These are phyloP conservation scores for Caligus rogercresseyi DNA, from an alignment of 1,140 invertebrate species.

Conservation along the genomic window DNA sequence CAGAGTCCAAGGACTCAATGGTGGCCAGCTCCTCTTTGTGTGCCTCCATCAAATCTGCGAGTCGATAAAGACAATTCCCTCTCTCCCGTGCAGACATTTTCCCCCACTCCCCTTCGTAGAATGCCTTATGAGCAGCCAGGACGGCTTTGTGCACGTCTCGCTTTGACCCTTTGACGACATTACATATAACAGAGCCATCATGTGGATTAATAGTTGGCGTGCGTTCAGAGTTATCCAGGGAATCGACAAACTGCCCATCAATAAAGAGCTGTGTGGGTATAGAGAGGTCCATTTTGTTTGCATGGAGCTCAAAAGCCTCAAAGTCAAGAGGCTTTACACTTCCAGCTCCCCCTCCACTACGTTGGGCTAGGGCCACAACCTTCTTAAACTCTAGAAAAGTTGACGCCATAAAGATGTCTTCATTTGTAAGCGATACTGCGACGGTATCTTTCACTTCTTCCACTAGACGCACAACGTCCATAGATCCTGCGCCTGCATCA, in stretches of 20 bases:
- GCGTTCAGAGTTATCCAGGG: slow-evolving; percentile 42
- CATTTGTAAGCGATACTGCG: slow-evolving; percentile 57
- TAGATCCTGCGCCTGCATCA: slow-evolving; percentile 70
- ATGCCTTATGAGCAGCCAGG: slow-evolving; percentile 61
- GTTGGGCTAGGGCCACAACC: slow-evolving; percentile 43
- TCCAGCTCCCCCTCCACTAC: slow-evolving; percentile 35
- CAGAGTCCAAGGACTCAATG: slow-evolving; percentile 75
- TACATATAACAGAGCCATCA: slow-evolving; percentile 59
- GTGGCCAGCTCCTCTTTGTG: slow-evolving; percentile 86
- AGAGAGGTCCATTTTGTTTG: slow-evolving; percentile 62
- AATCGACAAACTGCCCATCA: slow-evolving; percentile 22
- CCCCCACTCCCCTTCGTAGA: slow-evolving; percentile 70
- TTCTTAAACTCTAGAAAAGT: slow-evolving; percentile 29
- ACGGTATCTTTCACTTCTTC: slow-evolving; percentile 50
- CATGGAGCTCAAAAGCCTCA: slow-evolving; percentile 50
- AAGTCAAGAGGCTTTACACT: slow-evolving; percentile 38
- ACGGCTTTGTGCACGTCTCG: slow-evolving; percentile 74
- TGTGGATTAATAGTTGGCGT: slow-evolving; percentile 55
- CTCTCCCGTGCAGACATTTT: slow-evolving; percentile 65
- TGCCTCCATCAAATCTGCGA: slow-evolving; percentile 81
- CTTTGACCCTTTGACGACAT: slow-evolving; percentile 50
- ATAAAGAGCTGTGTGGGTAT: slow-evolving; percentile 53
- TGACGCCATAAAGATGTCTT: slow-evolving; percentile 81
- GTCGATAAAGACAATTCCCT: slow-evolving; percentile 50
- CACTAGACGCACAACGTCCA: slow-evolving; percentile 69